These are phyloP conservation scores for Actinemys pallida DNA, from an alignment of 2,113 vertebrate species.

Conservation along the genomic window DNA sequence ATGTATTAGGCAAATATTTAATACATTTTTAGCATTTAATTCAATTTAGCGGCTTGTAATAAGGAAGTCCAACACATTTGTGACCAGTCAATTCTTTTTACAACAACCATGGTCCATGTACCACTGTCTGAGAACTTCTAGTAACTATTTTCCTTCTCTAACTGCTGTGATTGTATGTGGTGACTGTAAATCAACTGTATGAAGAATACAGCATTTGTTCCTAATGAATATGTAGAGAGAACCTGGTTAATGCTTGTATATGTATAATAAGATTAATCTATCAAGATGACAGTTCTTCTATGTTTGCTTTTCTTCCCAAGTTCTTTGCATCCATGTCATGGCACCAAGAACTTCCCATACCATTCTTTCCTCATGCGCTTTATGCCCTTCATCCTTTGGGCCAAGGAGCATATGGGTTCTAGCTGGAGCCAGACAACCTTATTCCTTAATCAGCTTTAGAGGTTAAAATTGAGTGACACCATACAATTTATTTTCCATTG, in stretches of 20 bases:
- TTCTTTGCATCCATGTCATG: background rate
- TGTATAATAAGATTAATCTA: background rate
- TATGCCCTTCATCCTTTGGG: background rate
- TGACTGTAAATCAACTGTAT: background rate
- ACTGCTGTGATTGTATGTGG: background rate
- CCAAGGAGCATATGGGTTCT: background rate
- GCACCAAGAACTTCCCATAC: background rate
- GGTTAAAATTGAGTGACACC: background rate
- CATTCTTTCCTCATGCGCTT: background rate
- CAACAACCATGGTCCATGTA: background rate
- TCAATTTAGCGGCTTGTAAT: background rate
- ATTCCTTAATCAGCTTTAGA: background rate
- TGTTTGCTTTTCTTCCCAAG: background rate
- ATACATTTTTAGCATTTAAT: background rate
- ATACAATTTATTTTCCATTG: background rate
- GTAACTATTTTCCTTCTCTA: background rate
- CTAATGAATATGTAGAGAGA: background rate
- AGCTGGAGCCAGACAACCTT: background rate
- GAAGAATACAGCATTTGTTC: background rate
- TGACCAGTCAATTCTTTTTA: background rate
- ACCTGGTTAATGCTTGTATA: background rate
- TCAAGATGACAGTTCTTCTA: background rate
- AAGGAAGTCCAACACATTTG: background rate
- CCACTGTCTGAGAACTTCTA: background rate
- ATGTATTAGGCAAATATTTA: rapidly evolving